Conservation (phyloP, 2,888 invertebrate genomes). For the Listrodromus nycthemerus region DNA sequence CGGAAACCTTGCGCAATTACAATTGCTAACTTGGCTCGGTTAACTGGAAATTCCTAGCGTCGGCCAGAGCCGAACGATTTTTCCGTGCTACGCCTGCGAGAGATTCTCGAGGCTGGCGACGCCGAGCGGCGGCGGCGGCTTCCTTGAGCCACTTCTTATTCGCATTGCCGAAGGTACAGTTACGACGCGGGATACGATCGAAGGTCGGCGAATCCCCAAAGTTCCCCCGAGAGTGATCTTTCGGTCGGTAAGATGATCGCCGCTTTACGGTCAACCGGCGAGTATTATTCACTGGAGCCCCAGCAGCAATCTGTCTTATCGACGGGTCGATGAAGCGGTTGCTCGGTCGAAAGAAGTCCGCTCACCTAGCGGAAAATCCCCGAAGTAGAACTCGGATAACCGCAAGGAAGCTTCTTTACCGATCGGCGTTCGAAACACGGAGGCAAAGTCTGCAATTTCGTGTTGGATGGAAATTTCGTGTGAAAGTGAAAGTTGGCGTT, state of each 20-base stretch:
- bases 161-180: conserved; percentile 16
- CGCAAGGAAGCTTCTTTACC: conserved; percentile 24
- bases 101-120: conserved; percentile 24
- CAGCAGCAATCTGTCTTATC: conserved; percentile 6
- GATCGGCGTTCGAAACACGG: conserved; percentile 5
- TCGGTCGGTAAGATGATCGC: conserved; percentile 5
- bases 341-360: background rate
- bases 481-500: conserved; percentile 46
- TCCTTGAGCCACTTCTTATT: conserved; percentile 48
- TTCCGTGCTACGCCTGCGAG: conserved; percentile 9
- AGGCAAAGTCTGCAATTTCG: background rate
- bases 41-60: conserved; percentile 48
- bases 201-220: conserved; percentile 9
- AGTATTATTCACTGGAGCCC: background rate
- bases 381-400: background rate
- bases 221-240: background rate
- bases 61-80: background rate
- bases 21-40: conserved; percentile 44
- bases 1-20: conserved; percentile 45
- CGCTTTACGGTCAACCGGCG: background rate
- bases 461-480: conserved; percentile 6
- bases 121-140: conserved; percentile 24
- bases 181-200: conserved; percentile 5
- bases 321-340: background rate
- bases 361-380: background rate